These are phyloP conservation scores for Watsonalla binaria DNA, from an alignment of 2,888 invertebrate genomes.

Conservation along the genomic window DNA sequence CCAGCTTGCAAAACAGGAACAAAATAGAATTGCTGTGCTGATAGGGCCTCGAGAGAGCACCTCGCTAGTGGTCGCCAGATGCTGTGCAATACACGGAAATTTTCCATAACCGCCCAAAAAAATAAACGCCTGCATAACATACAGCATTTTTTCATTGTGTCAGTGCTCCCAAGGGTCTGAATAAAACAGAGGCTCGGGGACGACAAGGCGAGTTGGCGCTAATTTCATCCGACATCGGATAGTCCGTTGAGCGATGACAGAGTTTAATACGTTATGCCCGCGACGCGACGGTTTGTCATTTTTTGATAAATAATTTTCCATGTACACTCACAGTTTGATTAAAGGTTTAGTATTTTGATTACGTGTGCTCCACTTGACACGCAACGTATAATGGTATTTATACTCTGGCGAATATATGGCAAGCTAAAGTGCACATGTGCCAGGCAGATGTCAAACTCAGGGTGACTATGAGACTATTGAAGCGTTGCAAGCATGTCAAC, in stretches of 20 bases:
- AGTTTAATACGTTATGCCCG: conserved; percentile 21
- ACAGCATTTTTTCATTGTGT: conserved; percentile 66
- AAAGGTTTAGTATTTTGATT: conserved; percentile 8
- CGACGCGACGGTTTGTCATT: conserved; percentile 3
- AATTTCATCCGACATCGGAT: conserved; percentile 59
- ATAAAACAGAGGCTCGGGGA: conserved; percentile 62
- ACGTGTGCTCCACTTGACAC: conserved; percentile 5
- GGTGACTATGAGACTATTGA: conserved; percentile 35
- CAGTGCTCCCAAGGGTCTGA: conserved; percentile 61
- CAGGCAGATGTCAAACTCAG: conserved; percentile 46
- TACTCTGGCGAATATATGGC: conserved; percentile 34
- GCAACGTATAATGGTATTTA: conserved; percentile 16
- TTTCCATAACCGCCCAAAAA: conserved; percentile 64
- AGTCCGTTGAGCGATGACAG: conserved; percentile 42
- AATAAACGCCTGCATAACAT: conserved; percentile 55
- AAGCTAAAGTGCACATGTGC: conserved; percentile 41
- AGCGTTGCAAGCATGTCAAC: conserved; percentile 22
- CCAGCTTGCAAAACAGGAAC: conserved; percentile 38
- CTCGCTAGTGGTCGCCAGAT: conserved; percentile 38
- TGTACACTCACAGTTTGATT: conserved; percentile 9
- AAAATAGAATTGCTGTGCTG: conserved; percentile 25
- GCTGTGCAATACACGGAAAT: conserved; percentile 52
- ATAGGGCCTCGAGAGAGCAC: conserved; percentile 34
- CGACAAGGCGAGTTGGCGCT: conserved; percentile 48
- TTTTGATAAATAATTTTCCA: conserved; percentile 24